These are phyloP conservation scores for Macrocentrus cingulum DNA, from an alignment of 1,140 invertebrate species.

Conservation along the genomic window DNA sequence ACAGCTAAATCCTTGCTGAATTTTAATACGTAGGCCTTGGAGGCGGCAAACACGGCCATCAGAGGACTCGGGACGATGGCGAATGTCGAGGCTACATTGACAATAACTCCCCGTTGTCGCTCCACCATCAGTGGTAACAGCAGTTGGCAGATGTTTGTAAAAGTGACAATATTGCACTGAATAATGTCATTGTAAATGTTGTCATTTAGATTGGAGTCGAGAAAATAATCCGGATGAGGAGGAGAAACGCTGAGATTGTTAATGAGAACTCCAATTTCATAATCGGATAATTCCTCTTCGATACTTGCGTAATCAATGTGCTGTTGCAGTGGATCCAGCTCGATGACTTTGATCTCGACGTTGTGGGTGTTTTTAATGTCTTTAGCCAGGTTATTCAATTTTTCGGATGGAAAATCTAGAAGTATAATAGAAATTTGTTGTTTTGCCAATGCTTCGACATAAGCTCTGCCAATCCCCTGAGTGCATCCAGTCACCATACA, in stretches of 20 bases:
- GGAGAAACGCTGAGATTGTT: conserved; percentile 73
- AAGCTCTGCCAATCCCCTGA: conserved; percentile 86
- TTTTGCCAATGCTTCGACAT: conserved; percentile 76
- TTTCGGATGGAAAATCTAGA: conserved; percentile 79
- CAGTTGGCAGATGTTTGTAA: conserved; percentile 77
- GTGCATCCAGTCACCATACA: conserved; percentile 82
- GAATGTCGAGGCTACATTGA: conserved; percentile 69
- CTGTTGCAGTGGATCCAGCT: conserved; percentile 73
- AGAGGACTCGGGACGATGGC: conserved; percentile 62
- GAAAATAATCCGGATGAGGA: conserved; percentile 63
- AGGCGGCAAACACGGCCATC: conserved; percentile 62
- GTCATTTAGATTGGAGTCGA: conserved; percentile 48
- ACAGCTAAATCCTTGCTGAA: conserved; percentile 62
- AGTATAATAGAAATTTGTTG: conserved; percentile 82
- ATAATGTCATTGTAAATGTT: conserved; percentile 63
- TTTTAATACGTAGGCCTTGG: conserved; percentile 64
- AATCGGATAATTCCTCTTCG: conserved; percentile 55
- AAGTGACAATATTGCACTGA: conserved; percentile 71
- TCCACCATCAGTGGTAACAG: conserved; percentile 68
- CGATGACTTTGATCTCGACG: conserved; percentile 78
- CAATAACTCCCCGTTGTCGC: conserved; percentile 64
- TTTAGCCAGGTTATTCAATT: conserved; percentile 63
- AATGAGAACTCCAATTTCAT: conserved; percentile 69
- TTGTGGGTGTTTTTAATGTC: conserved; percentile 65
- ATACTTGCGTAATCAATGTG: conserved; percentile 59